These are phyloP conservation scores for Sylvilagus bachmani DNA, from an alignment of 2,113 vertebrate species.

Conservation along the genomic window DNA sequence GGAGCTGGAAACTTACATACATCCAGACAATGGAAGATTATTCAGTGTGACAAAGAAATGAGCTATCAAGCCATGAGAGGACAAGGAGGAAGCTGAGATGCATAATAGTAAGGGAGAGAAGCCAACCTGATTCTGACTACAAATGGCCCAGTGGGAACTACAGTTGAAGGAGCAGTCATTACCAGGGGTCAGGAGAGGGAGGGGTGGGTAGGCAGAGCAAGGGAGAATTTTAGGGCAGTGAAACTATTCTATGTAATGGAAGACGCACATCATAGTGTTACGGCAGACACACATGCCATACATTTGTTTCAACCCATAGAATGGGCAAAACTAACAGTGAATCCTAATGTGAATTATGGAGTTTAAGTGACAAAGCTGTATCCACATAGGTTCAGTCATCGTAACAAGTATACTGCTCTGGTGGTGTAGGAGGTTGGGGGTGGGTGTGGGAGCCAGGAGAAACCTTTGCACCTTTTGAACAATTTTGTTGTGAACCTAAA, in stretches of 20 bases:
- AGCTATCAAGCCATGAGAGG: background rate
- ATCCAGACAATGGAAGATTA: background rate
- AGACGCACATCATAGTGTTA: too few relatives aligned
- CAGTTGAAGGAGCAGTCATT: background rate
- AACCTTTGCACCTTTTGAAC: background rate
- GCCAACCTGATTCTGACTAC: background rate
- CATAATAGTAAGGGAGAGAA: background rate
- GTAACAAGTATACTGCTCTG: background rate
- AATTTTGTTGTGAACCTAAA: background rate
- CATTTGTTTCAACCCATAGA: background rate
- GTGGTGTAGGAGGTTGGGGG: fast-evolving
- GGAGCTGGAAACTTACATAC: background rate
- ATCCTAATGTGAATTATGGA: background rate
- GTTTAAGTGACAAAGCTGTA: fast-evolving
- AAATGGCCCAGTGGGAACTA: background rate
- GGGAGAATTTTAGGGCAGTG: background rate
- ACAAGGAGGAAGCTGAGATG: background rate
- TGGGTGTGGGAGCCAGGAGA: fast-evolving
- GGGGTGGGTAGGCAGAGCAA: fast-evolving
- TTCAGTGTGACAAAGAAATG: background rate
- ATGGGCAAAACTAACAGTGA: fast-evolving
- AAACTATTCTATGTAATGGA: background rate
- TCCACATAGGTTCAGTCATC: background rate
- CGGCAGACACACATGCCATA: fast-evolving
- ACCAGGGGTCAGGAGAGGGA: background rate